These are phyloP conservation scores for Grallaria varia DNA, from an alignment of 2,113 vertebrate species.

Conservation along the genomic window DNA sequence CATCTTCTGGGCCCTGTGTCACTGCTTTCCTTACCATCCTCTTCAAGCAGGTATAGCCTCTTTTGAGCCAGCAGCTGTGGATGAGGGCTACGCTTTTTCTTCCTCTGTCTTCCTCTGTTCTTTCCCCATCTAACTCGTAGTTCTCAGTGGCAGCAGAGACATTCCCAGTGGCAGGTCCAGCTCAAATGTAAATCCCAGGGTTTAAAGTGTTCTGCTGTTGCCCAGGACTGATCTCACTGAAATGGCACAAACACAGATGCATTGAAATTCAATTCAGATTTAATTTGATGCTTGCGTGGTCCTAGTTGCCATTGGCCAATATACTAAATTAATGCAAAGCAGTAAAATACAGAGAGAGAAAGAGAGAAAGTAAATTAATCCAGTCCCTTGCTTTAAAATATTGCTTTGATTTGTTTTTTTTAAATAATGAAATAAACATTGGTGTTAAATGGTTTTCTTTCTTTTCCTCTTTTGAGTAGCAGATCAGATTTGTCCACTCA, in stretches of 20 bases:
- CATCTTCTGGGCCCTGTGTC: neutral
- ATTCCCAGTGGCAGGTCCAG: neutral
- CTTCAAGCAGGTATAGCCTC: neutral
- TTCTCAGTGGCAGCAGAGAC: neutral
- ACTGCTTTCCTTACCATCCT: neutral
- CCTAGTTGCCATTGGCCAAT: neutral
- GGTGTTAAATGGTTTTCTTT: neutral
- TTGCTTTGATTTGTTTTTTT: neutral
- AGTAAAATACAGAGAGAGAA: neutral
- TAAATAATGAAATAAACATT: neutral
- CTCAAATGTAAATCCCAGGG: neutral
- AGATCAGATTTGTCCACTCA: neutral
- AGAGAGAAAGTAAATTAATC: neutral
- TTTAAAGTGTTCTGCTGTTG: neutral
- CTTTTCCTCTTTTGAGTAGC: neutral
- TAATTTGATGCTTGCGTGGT: neutral
- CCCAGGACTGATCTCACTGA: neutral
- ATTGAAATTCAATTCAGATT: neutral
- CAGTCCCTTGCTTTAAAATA: neutral
- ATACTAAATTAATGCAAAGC: neutral
- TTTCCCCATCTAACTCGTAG: rapidly evolving
- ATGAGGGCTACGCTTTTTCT: neutral
- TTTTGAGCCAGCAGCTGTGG: neutral
- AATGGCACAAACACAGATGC: neutral
- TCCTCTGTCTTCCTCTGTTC: neutral